phyloP scores from a whole-genome alignment of 2,113 vertebrate genomes.

The Aramus guarauna region DNA sequence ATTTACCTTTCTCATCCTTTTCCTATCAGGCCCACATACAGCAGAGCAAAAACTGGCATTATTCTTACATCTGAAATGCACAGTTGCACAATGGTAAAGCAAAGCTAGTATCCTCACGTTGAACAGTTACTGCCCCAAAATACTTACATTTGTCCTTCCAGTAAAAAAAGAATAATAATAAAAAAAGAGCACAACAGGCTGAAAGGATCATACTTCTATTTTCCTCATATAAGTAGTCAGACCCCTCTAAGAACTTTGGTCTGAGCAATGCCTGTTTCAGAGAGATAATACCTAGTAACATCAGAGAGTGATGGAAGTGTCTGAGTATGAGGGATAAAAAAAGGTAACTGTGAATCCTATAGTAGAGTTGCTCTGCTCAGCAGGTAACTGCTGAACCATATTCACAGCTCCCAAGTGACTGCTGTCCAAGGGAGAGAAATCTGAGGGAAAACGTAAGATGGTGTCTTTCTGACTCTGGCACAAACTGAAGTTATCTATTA shows the following conservation, averaged over 20 bases:
- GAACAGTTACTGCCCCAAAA: background rate
- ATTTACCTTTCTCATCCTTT: background rate
- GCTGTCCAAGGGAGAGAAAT: background rate
- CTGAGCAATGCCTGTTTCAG: conserved; percentile 12
- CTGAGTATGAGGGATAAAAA: background rate
- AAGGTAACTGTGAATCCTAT: background rate
- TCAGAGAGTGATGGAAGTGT: background rate
- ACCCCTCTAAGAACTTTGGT: background rate
- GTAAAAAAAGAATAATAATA: background rate
- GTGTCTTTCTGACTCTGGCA: background rate
- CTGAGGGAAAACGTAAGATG: background rate
- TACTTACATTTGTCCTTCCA: background rate
- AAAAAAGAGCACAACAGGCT: background rate
- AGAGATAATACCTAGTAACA: background rate
- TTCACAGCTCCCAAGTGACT: background rate
- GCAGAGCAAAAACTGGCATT: background rate
- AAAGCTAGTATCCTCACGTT: background rate
- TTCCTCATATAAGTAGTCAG: background rate
- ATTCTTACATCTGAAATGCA: background rate
- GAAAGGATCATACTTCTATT: background rate
- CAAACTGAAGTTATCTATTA: background rate
- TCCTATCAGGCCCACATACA: background rate
- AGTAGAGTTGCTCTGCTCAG: conserved; percentile 5
- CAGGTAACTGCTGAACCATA: background rate
- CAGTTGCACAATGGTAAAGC: background rate